Base-by-base conservation (phyloP, 2,888 invertebrate species). In the Lamproptera curius region DNA sequence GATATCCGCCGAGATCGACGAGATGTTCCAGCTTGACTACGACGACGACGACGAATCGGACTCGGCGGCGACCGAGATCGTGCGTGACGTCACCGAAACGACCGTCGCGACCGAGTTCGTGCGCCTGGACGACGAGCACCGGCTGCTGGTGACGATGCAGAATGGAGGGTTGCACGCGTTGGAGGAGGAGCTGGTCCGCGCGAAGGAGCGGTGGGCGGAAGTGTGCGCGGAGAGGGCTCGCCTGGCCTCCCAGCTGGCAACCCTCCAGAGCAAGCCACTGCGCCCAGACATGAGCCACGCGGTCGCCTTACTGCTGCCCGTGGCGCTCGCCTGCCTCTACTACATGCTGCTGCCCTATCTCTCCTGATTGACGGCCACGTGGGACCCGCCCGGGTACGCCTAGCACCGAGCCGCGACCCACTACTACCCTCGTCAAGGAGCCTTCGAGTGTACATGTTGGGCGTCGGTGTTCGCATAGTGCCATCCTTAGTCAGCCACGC, bases 191-290 rank as follows among this genome's bases (percentile, higher is more conserved):
- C 79, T 95, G 61, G 91, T 92, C 47, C 85, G 91, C 40, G 89
- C 94, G 53, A 94, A 94, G 68, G 92, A 93, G 72, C 89, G 92
- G 59, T 94, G 92, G 86, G 91, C 92, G 50, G 89, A 89, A 58
- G 91, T 90, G 50, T 83, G 88, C 61, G 90, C 89, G 16, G 93
- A 93, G 62, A 90, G 91, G 61, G 83, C 90, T 47, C 84, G 89
- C 45, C 78, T 93, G 34, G 84, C 89, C 35, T 84, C 89, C 53
- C 91, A 92, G 68, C 86, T 94, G 61, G 78, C 89, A 35, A 72
- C 73, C 50, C 73, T 93, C 63, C 90, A 90, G 62, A 80, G 84
- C 61, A 91, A 92, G 58, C 89, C 90, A 54, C 70, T 89, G 33
- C 85, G 81, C 35, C 87, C 89, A 1, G 65, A 90, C 55, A 91